Evolutionary conservation across 1,140 invertebrate genomes (phyloP).

Genomic region (Leptinotarsa lineolata): DNA sequence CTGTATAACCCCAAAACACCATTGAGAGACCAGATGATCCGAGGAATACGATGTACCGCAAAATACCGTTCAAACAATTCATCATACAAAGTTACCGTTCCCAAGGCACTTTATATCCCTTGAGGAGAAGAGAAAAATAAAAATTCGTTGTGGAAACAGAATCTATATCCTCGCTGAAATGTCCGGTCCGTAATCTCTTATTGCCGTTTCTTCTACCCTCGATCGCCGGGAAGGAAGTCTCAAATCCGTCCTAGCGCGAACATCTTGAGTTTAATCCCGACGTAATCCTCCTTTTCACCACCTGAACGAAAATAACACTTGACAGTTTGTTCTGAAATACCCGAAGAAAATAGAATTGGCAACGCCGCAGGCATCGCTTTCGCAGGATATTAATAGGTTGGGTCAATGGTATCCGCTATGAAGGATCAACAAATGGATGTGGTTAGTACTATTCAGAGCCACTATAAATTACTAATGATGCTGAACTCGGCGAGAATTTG

Average conservation of each 20-base stretch:
- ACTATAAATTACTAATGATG: neutral
- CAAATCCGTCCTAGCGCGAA: conserved; percentile 15
- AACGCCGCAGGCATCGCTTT: neutral
- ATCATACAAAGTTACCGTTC: neutral
- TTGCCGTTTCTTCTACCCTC: conserved; percentile 11
- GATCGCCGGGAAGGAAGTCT: conserved; percentile 10
- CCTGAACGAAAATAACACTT: conserved; percentile 19
- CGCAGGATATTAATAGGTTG: neutral
- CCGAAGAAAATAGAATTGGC: conserved; percentile 13
- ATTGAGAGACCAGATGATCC: no score
- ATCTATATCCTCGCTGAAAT: conserved; percentile 8
- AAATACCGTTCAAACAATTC: neutral
- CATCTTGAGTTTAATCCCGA: conserved; percentile 19
- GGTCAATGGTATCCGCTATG: conserved; percentile 4
- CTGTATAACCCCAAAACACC: no score
- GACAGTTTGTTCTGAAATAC: conserved; percentile 10
- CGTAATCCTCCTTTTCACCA: conserved; percentile 15
- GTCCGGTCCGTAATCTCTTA: conserved; percentile 18
- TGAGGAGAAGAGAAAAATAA: neutral
- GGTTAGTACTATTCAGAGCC: conserved; percentile 2
- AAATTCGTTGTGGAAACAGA: neutral
- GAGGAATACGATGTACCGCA: no score
- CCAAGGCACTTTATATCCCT: neutral
- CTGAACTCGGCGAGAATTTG: neutral
- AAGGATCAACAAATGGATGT: neutral